Base-by-base conservation (phyloP, 2,888 invertebrate species). In the Leptinotarsa peninsularis region DNA sequence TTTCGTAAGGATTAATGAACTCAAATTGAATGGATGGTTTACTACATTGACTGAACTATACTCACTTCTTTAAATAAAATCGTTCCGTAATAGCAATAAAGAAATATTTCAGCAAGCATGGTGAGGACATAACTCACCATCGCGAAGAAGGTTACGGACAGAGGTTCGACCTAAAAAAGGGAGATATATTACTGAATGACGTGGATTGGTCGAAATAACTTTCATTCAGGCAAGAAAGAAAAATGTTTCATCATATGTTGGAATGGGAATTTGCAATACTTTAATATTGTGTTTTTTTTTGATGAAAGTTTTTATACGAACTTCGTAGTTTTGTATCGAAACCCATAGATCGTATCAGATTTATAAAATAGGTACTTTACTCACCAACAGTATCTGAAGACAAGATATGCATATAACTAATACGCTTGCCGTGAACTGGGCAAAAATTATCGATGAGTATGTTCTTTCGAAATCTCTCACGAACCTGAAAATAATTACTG, bases 11-110 rank as follows among this genome's bases (percentile, higher is more conserved):
- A 10, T 43, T 3, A 18, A 23, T 58, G 58, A 18, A 58, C 18
- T 13, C 4, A 58, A 63, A 13, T 17, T 33, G 5, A 43, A 43
- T 43, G 43, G 43, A 43, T 43, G 10, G 43, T 10, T 43, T 3
- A 43, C 43, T 43, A 3, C 43, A 43, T 33, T 27, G 13, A 58
- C 21, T 23, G 3, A 4, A 7, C n/a, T 58, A 21, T 58, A 72
- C 80, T 80, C 81, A 90, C 91, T 87, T 90, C 89, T 76, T 88
- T 88, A 13, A 89, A 87, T 0, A 90, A 85, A 76, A 89, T 85
- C 75, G 89, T 88, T 33, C 90, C 90, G 73, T 89, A 89, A 78
- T 89, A 89, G 71, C 90, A 90, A 79, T 89, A 90, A 1, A 90
- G 71, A 74, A 89, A 90, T 15, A 90, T 88, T 82, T 90, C 88